Base-by-base conservation (phyloP, 1,140 invertebrate species). In the Kradibia gibbosae region DNA sequence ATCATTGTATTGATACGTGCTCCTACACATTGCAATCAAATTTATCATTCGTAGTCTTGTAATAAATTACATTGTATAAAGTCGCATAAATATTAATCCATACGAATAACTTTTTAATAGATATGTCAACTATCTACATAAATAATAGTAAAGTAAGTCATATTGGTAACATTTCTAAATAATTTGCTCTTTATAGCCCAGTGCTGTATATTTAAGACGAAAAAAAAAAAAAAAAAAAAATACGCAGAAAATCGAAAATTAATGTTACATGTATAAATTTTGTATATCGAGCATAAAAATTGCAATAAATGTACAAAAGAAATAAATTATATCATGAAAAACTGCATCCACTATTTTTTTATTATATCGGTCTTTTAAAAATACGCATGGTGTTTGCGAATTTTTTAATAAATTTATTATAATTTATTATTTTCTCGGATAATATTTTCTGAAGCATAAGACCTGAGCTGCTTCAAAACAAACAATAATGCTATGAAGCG, bases 81-180 rank as follows among this genome's bases (percentile, higher is more conserved):
- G 39, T 22, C 62, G 34, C 20, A 39, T 65, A 65, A 65, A 65
- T 67, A 67, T 39, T 39, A 67, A 67, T 39, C 20, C 17, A 39
- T 22, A 67, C n/a, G 36, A 67, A 67, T 67, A 39, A 39, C 62
- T 67, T 67, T 67, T 39, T 39, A 67, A 67, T 67, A 67, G 62
- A 67, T 67, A 11, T 67, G 62, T 34, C 62, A 67, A 62, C 3
- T 67, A 3, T 39, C 62, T 39, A 15, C 25, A 31, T 36, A n/a
- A 39, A 67, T 39, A 67, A 39, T 67, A 39, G 0, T 1, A 67
- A 39, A 34, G 34, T n/a, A 67, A 67, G 62, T 67, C 34, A 67
- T 34, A 67, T 22, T 39, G 11, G 62, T 39, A 17, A 10, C 36
- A 39, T 8, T 67, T 39, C 13, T 36, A 36, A 65, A 65, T 10